These are phyloP conservation scores for Diarsia rubi DNA, from an alignment of 2,888 invertebrate genomes.

Conservation along the genomic window DNA sequence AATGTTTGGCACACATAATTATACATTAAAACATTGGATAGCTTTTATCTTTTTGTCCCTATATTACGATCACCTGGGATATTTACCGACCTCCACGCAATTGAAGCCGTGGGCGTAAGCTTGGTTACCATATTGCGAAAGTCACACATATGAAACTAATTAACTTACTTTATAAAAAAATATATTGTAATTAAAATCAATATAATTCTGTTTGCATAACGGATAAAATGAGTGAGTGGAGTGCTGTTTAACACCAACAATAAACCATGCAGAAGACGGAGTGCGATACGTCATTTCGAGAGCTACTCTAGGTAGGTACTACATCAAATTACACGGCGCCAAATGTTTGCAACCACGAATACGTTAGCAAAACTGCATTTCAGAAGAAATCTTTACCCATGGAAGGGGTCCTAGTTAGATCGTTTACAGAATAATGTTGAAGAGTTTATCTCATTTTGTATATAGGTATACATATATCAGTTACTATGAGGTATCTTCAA, in stretches of 20 bases:
- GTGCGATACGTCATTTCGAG: too few species aligned
- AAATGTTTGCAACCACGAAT: too few species aligned
- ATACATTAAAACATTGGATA: background rate
- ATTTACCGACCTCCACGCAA: background rate
- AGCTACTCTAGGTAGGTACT: too few species aligned
- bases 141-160: background rate
- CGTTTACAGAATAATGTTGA: slow-evolving; percentile 23
- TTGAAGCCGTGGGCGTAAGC: background rate
- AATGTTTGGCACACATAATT: background rate
- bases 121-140: background rate
- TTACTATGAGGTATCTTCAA: slow-evolving; percentile 27
- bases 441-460: slow-evolving; percentile 30
- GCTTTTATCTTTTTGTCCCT: too few species aligned
- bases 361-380: background rate
- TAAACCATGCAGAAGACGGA: background rate
- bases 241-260: background rate
- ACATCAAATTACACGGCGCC: too few species aligned
- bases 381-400: background rate
- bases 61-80: background rate
- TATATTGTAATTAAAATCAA: background rate
- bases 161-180: background rate
- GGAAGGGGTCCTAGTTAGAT: background rate
- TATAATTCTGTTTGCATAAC: background rate
- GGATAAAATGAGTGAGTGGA: background rate
- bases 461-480: background rate